These are phyloP conservation scores for Noctua comes DNA, from an alignment of 2,888 invertebrate genomes.

Conservation along the genomic window DNA sequence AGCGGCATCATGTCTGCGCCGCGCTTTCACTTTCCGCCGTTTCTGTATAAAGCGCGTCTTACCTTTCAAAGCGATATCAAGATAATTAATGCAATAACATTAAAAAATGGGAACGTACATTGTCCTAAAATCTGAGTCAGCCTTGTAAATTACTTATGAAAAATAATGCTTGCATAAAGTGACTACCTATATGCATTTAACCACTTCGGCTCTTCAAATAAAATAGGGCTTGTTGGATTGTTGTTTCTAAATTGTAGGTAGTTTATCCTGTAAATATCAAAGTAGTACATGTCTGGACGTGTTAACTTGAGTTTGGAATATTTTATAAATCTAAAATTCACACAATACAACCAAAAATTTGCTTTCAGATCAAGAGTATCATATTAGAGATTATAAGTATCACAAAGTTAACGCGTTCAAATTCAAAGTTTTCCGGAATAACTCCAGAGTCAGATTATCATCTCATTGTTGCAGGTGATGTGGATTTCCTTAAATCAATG, in stretches of 20 bases:
- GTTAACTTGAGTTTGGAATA: constrained; percentile 42
- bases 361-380: not conserved
- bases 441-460: constrained; percentile 62
- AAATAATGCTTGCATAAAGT: constrained; percentile 26
- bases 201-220: constrained; percentile 3
- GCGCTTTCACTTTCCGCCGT: no score
- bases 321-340: not conserved
- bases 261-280: constrained; percentile 13
- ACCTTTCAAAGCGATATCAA: not conserved
- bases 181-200: constrained; percentile 32
- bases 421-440: constrained; percentile 1
- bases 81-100: constrained; percentile 1
- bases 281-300: constrained; percentile 29
- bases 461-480: constrained; percentile 88
- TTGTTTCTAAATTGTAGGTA: constrained; percentile 36
- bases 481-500: constrained; percentile 88
- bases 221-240: constrained; percentile 7
- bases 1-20: no score
- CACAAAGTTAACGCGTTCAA: constrained; percentile 55
- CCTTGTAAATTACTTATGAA: constrained; percentile 1
- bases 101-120: not conserved
- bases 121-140: not conserved
- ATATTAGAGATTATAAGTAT: not conserved
- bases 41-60: no score
- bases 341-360: not conserved